Conservation (phyloP, 1,140 invertebrate species). For the Fopius arisanus region DNA sequence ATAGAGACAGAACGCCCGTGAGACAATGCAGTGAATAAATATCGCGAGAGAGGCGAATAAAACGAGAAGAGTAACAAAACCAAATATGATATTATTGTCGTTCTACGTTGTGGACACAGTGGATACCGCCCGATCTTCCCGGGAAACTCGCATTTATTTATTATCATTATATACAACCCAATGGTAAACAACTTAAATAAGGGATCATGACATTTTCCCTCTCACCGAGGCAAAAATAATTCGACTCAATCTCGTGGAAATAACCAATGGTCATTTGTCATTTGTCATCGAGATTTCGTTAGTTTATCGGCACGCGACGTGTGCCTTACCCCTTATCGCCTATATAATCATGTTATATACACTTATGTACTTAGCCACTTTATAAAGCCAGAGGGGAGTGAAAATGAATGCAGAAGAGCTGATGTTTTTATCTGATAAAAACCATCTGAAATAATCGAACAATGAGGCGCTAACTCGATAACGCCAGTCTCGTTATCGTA, state of each 20-base stretch:
- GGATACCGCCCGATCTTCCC: no score
- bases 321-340: conserved; percentile 24
- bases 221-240: neutral
- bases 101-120: no score
- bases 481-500: conserved; percentile 57
- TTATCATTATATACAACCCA: no score
- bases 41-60: conserved; percentile 41
- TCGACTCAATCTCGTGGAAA: conserved; percentile 41
- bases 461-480: conserved; percentile 65
- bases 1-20: conserved; percentile 35
- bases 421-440: conserved; percentile 24
- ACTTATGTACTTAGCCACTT: conserved; percentile 2
- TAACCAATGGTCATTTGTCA: conserved; percentile 50
- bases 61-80: conserved; percentile 1
- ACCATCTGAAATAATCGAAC: conserved; percentile 63
- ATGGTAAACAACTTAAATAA: no score
- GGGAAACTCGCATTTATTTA: no score
- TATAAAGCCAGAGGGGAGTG: neutral
- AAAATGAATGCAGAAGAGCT: neutral
- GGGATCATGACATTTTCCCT: neutral
- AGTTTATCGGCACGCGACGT: conserved; percentile 44
- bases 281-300: conserved; percentile 58
- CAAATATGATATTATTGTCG: neutral
- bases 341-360: conserved; percentile 19
- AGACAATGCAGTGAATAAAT: conserved; percentile 63